Evolutionary conservation across 2,113 vertebrate species (phyloP), one percentile per base, ranked within the genome.

Genomic region (Xenopus laevis): DNA sequence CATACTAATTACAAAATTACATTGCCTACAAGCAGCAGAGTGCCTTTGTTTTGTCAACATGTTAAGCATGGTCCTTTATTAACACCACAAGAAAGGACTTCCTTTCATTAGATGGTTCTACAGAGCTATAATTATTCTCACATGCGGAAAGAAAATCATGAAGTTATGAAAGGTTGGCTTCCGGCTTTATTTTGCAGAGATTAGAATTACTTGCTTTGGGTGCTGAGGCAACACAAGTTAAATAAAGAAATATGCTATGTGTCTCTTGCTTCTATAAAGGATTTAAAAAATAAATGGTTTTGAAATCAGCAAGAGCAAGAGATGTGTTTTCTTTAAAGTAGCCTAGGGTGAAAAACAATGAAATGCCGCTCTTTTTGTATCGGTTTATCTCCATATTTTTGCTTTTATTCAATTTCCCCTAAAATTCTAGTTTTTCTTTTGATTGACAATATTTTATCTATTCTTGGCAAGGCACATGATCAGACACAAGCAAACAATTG

Each of bases 1-100:
- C 77, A 77, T 85, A 86, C 85, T 92, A 93, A 93, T 94, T 91
- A 92, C 86, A 87, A 86, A 87, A 86, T 89, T 88, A 88, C 84
- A 83, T 88, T 90, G 89, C 87, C 88, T 88, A 81, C 83, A 60
- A 66, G 52, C 63, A 57, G 52, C 53, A 73, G 84, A 87, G 86
- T 85, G 82, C 82, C 82, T 79, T 82, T 86, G 83, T 82, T 93
- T 90, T 93, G 89, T 91, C 90, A 91, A 87, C 71, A 81, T 82
- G 84, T 82, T 83, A 84, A 86, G 87, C 82, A 83, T 83, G 86
- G 85, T 87, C 86, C 84, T 89, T 94, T 87, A 94, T 94, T 94
- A 94, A 92, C 90, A 88, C 88, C 87, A 89, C 83, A 83, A 81
- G 89, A 87, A 85, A 81, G 84, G 81, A 87, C 86, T 87, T 84